Percentiles rank a stretch among this genome's conserved stretches.
Evolutionary conservation across 2,797 vertebrate species (phyloP).

Genomic region (Hafferia zeledoni): DNA sequence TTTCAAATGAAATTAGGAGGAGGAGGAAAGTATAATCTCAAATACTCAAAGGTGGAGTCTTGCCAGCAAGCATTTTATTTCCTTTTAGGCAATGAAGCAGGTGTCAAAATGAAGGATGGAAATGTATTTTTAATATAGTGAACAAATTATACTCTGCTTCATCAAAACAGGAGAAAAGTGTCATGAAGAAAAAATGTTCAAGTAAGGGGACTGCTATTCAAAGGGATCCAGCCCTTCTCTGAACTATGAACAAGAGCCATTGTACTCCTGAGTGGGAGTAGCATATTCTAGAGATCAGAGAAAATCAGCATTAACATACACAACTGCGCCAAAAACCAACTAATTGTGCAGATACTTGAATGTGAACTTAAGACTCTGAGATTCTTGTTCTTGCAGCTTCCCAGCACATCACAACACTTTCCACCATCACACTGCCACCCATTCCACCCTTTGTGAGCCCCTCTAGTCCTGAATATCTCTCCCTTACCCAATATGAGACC

Average conservation of each 20-base stretch:
- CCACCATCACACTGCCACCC: neutral
- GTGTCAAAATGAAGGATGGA: slow-evolving; percentile 48
- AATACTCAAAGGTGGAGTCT: neutral
- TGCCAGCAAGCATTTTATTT: slow-evolving; percentile 52
- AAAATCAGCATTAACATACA: neutral
- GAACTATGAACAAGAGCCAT: neutral
- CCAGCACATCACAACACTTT: neutral
- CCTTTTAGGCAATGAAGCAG: slow-evolving; percentile 33
- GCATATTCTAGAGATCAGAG: neutral
- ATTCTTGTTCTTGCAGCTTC: neutral
- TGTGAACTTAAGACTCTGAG: neutral
- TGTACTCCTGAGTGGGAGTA: neutral
- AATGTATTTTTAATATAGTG: slow-evolving; percentile 56
- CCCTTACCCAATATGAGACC: neutral
- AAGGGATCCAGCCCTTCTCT: slow-evolving; percentile 48
- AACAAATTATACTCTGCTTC: slow-evolving; percentile 51
- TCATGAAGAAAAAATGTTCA: slow-evolving; percentile 69
- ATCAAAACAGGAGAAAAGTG: slow-evolving; percentile 71
- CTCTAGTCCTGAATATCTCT: neutral
- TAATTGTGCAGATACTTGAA: neutral
- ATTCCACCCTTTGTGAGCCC: neutral
- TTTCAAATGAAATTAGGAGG: slow-evolving; percentile 28
- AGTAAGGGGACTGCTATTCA: slow-evolving; percentile 70
- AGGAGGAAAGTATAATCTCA: neutral
- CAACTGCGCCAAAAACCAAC: neutral